A percentile compares a stretch with the other conserved stretches of the same genome.
Conservation (phyloP, 2,113 vertebrate genomes). For the Malurus elegans region DNA sequence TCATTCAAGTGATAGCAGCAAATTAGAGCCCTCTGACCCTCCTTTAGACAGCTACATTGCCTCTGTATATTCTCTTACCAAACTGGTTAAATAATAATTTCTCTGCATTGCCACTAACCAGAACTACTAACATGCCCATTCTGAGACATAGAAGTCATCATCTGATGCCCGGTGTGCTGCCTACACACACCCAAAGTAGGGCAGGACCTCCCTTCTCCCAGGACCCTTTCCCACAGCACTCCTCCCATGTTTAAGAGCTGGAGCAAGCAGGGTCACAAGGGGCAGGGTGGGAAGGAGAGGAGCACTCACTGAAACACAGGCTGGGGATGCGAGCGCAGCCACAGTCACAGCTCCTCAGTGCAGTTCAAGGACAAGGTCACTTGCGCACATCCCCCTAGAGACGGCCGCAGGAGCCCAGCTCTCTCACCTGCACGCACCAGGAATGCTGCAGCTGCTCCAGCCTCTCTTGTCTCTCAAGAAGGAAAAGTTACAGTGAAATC, state of each 20-base stretch:
- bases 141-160: neutral
- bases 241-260: neutral
- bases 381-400: neutral
- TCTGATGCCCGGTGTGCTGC: neutral
- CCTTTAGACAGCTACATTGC: neutral
- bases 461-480: neutral
- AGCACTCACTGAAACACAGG: neutral
- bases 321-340: neutral
- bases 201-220: neutral
- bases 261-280: neutral
- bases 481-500: neutral
- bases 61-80: constrained; percentile 56
- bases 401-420: neutral
- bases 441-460: neutral
- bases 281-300: neutral
- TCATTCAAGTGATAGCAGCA: constrained; percentile 35
- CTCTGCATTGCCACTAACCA: constrained; percentile 55
- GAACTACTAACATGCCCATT: neutral
- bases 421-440: neutral
- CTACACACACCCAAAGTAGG: neutral
- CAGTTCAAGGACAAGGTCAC: neutral
- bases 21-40: constrained; percentile 46
- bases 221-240: neutral
- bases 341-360: neutral
- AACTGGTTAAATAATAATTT: constrained; percentile 71